A percentile compares a stretch with the other conserved stretches of the same genome.
phyloP scores from a whole-genome alignment of 2,113 vertebrate genomes.

The Podarcis cretensis region DNA sequence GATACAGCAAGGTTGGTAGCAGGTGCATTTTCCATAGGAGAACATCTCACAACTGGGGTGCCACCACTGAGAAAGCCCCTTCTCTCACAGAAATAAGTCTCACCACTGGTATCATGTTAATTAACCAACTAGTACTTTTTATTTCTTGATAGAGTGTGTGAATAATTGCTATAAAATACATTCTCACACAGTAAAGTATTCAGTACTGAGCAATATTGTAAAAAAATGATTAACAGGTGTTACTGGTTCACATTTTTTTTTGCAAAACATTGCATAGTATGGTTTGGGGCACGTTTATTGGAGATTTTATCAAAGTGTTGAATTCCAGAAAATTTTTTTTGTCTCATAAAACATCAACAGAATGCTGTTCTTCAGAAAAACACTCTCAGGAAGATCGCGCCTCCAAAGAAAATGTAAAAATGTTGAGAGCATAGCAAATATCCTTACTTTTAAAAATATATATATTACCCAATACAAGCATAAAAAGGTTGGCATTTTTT shows the following conservation, averaged over 20 bases:
- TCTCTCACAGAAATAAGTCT: background rate
- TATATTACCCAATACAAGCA: background rate
- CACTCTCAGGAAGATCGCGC: constrained; percentile 49
- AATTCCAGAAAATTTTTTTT: constrained; percentile 76
- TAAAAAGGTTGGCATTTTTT: background rate
- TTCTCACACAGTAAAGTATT: background rate
- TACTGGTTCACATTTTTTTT: background rate
- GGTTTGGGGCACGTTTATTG: constrained; percentile 50
- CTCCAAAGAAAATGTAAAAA: background rate
- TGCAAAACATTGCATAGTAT: background rate
- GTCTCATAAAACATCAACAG: constrained; percentile 66
- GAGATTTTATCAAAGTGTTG: constrained; percentile 70
- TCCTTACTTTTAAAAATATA: background rate
- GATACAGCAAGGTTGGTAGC: too few relatives aligned
- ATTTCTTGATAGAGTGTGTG: too few relatives aligned
- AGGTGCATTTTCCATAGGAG: background rate
- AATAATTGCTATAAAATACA: background rate
- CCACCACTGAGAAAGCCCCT: background rate
- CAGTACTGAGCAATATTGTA: background rate
- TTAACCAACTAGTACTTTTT: background rate
- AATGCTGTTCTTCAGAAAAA: constrained; percentile 66
- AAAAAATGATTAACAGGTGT: background rate
- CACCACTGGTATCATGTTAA: background rate
- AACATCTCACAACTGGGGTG: background rate
- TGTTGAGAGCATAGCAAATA: background rate